These are phyloP conservation scores for Himalopsyche japonica DNA, from an alignment of 2,888 invertebrate species.

Conservation along the genomic window DNA sequence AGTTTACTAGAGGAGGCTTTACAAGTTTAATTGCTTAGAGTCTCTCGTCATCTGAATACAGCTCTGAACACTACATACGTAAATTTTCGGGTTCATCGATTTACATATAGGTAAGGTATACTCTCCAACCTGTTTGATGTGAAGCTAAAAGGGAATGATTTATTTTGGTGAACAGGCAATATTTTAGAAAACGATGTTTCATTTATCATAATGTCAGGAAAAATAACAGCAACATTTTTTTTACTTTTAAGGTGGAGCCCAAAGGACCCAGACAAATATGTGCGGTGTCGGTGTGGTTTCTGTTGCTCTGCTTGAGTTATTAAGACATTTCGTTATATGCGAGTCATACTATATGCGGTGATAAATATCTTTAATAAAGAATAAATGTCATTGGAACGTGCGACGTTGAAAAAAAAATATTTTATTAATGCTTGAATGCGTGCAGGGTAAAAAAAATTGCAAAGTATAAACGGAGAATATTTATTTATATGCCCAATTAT, in stretches of 20 bases:
- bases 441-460: slow-evolving; percentile 39
- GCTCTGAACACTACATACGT: too few relatives aligned
- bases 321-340: slow-evolving; percentile 4
- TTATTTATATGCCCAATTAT: not conserved
- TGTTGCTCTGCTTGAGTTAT: not conserved
- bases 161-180: not conserved
- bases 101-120: not conserved
- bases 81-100: too few relatives aligned
- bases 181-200: not conserved
- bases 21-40: too few relatives aligned
- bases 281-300: not conserved
- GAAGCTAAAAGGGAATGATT: not conserved
- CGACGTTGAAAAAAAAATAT: slow-evolving; percentile 4
- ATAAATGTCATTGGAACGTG: slow-evolving; percentile 7
- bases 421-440: slow-evolving; percentile 34
- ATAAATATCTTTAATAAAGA: slow-evolving; percentile 10
- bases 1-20: too few relatives aligned
- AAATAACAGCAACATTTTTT: not conserved
- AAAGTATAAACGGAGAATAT: slow-evolving; percentile 18
- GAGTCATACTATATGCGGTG: slow-evolving; percentile 8
- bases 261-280: not conserved
- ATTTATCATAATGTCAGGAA: not conserved
- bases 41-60: too few relatives aligned
- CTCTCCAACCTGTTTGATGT: not conserved
- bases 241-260: slow-evolving; percentile 11